Evolutionary conservation across 2,113 vertebrate species (phyloP).

Genomic region (Engystomops pustulosus): DNA sequence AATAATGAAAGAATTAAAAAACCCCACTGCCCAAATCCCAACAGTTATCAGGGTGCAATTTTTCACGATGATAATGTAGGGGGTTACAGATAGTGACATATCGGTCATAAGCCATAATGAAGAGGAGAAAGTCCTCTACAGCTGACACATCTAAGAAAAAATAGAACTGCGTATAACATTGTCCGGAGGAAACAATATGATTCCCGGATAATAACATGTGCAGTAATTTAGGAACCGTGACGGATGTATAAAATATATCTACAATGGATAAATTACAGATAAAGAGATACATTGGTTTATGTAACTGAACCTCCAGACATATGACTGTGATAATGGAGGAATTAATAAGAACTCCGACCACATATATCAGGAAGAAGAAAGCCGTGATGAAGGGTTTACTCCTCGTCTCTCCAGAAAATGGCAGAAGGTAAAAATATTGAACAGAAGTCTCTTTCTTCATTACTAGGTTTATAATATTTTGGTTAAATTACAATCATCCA

Average conservation of each 20-base stretch:
- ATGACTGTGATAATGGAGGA: constrained; percentile 16
- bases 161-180: constrained; percentile 36
- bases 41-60: background rate
- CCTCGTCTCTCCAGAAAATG: background rate
- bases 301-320: constrained; percentile 3
- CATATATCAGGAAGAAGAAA: background rate
- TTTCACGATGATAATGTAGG: constrained; percentile 2
- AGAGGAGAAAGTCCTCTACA: background rate
- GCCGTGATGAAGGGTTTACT: background rate
- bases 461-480: too few species aligned
- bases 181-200: background rate
- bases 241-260: constrained; percentile 7
- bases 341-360: background rate
- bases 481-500: too few species aligned
- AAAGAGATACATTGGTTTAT: constrained; percentile 36
- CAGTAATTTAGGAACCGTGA: constrained; percentile 26
- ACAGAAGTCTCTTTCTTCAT: background rate
- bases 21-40: background rate
- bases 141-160: background rate
- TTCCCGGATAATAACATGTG: background rate
- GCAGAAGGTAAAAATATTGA: background rate
- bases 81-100: constrained; percentile 42
- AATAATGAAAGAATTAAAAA: background rate
- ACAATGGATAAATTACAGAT: background rate
- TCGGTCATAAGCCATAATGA: constrained; percentile 41